These are phyloP conservation scores for Fundulus diaphanus DNA, from an alignment of 2,797 vertebrate genomes.

Conservation along the genomic window DNA sequence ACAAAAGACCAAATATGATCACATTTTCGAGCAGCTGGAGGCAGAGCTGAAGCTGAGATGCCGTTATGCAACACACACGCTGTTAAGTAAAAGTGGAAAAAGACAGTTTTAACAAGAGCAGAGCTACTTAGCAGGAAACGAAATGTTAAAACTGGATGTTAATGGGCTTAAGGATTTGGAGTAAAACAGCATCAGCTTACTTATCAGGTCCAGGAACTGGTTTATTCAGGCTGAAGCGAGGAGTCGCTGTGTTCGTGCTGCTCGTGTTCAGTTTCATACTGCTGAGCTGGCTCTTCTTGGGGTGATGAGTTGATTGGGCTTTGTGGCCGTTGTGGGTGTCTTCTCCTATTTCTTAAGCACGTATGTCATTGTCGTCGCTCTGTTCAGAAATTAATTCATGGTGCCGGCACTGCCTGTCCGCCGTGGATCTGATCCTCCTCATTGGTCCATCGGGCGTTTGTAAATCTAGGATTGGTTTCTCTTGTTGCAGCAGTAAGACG, in stretches of 20 bases:
- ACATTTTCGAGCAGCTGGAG: background rate
- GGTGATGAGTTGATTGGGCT: constrained; percentile 60
- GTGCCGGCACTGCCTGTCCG: constrained; percentile 14
- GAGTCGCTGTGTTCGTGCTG: constrained; percentile 52
- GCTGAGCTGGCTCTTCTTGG: constrained; percentile 59
- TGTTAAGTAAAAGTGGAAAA: constrained; percentile 16
- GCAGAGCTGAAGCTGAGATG: background rate
- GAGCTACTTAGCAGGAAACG: constrained; percentile 1
- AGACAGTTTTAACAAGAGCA: constrained; percentile 9
- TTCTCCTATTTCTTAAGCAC: constrained; percentile 43
- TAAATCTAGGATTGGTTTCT: background rate
- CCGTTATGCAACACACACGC: background rate
- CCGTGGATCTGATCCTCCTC: background rate
- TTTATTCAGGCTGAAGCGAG: constrained; percentile 55
- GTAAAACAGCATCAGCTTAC: constrained; percentile 21
- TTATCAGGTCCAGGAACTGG: constrained; percentile 32
- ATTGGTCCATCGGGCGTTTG: background rate
- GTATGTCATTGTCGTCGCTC: constrained; percentile 1
- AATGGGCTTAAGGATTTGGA: constrained; percentile 24
- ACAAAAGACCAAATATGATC: constrained; percentile 3
- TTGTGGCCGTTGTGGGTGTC: constrained; percentile 70
- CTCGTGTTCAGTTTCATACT: constrained; percentile 31
- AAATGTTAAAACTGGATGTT: constrained; percentile 13
- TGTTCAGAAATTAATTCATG: background rate
- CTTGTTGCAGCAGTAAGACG: background rate